phyloP scores from a whole-genome alignment of 2,888 invertebrate genomes.

The Dimorphilus gyrociliatus region DNA sequence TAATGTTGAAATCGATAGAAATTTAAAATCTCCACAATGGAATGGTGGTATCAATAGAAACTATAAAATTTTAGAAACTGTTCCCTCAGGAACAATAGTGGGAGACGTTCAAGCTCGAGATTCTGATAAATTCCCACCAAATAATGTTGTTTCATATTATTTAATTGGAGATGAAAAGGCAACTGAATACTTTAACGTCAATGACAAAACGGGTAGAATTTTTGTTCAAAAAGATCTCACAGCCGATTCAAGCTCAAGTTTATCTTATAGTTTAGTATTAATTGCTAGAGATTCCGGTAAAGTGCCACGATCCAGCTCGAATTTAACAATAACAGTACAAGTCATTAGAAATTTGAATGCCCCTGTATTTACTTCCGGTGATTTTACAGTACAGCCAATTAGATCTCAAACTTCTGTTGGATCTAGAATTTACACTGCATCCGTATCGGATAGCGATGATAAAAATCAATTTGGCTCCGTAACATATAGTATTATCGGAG shows the following conservation, averaged over 20 bases:
- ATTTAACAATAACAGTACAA: constrained; percentile 15
- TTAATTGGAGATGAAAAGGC: constrained; percentile 14
- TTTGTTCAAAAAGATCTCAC: constrained; percentile 7
- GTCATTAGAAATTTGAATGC: constrained; percentile 19
- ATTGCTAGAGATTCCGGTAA: constrained; percentile 9
- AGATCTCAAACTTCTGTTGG: no score
- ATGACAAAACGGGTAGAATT: constrained; percentile 15
- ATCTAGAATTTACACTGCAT: no score
- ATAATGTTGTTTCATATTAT: constrained; percentile 18
- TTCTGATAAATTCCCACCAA: constrained; percentile 20
- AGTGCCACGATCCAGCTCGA: constrained; percentile 6
- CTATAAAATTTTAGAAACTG: constrained; percentile 16
- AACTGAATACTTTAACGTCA: constrained; percentile 17
- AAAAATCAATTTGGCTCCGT: constrained; percentile 11
- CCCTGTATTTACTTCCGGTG: constrained; percentile 21
- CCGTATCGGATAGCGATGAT: no score
- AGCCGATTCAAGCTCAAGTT: not conserved
- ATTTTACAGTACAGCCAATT: no score
- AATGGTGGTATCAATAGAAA: constrained; percentile 2
- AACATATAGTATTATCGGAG: constrained; percentile 16
- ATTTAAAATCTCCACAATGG: constrained; percentile 8
- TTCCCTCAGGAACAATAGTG: constrained; percentile 14
- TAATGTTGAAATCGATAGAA: constrained; percentile 8
- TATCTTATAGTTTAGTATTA: no score
- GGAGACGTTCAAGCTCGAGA: constrained; percentile 18